Evolutionary conservation across 1,140 invertebrate genomes (phyloP).

Genomic region (Diploscapter pachys): DNA sequence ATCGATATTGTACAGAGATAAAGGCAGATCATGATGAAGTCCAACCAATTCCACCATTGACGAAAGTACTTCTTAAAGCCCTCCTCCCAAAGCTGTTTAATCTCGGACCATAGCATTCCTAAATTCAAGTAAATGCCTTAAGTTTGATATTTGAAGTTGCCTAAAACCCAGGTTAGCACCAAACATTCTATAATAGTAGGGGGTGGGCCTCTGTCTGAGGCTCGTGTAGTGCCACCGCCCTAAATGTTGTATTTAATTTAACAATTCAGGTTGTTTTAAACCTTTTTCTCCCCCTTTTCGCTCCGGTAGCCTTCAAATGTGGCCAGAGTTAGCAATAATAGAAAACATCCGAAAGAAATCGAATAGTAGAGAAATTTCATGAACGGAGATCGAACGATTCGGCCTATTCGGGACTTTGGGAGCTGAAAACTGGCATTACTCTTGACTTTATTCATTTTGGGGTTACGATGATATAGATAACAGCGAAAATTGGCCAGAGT

Average conservation of each 20-base stretch:
- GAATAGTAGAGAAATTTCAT: conserved; percentile 90
- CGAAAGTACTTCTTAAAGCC: conserved; percentile 83
- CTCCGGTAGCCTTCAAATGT: conserved; percentile 77
- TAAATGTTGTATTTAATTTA: background rate
- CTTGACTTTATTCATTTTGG: background rate
- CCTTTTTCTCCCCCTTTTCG: conserved; percentile 71
- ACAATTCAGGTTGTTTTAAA: background rate
- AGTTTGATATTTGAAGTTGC: too few species aligned
- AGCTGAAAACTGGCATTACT: conserved; percentile 47
- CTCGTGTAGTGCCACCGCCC: conserved; percentile 52
- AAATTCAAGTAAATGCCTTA: too few species aligned
- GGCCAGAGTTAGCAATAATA: conserved; percentile 63
- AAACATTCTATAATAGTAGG: conserved; percentile 82
- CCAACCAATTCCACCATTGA: conserved; percentile 94
- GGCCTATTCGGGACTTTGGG: conserved; percentile 74
- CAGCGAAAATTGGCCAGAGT: conserved; percentile 80
- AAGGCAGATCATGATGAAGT: conserved; percentile 75
- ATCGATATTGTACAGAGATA: conserved; percentile 63
- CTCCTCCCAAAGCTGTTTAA: conserved; percentile 78
- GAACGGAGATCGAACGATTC: conserved; percentile 84
- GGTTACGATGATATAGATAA: conserved; percentile 74
- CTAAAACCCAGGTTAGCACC: conserved; percentile 74
- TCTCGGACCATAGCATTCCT: conserved; percentile 83
- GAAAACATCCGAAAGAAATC: conserved; percentile 80
- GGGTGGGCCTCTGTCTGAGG: conserved; percentile 75